Evolutionary conservation across 2,797 vertebrate genomes (phyloP).

Genomic region (Catamblyrhynchus diadema): DNA sequence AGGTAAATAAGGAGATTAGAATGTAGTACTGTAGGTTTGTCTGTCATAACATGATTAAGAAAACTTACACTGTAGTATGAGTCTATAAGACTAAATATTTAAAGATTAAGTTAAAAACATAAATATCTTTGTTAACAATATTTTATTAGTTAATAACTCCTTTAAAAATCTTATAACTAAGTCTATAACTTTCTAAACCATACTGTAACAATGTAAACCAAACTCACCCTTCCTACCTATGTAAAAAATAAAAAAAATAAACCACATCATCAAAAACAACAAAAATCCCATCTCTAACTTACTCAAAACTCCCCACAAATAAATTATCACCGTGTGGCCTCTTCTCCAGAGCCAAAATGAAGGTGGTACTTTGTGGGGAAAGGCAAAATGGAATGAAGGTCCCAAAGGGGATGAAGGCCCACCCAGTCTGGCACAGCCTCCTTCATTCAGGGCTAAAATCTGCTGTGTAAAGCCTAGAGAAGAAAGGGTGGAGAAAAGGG

Average conservation of each 20-base stretch:
- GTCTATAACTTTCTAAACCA: neutral
- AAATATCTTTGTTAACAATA: neutral
- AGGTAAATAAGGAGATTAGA: neutral
- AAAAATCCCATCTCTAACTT: neutral
- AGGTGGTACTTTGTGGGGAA: neutral
- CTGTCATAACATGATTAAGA: neutral
- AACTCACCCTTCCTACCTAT: neutral
- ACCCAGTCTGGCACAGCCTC: neutral
- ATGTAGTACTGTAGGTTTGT: neutral
- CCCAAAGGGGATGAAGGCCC: neutral
- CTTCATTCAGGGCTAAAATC: neutral
- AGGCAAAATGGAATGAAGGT: fast-evolving
- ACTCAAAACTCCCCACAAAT: neutral
- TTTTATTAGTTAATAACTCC: neutral
- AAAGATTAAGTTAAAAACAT: neutral
- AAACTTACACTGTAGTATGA: neutral
- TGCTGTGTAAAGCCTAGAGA: fast-evolving
- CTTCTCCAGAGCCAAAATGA: neutral
- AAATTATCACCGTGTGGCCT: neutral
- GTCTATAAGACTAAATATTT: neutral
- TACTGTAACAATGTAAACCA: neutral
- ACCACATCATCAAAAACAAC: neutral
- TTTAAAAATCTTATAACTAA: neutral
- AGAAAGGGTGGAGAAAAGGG: neutral
- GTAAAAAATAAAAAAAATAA: neutral